Percentiles rank a stretch among this genome's conserved stretches.
phyloP scores from a whole-genome alignment of 2,113 vertebrate genomes.

The Fregata magnificens region DNA sequence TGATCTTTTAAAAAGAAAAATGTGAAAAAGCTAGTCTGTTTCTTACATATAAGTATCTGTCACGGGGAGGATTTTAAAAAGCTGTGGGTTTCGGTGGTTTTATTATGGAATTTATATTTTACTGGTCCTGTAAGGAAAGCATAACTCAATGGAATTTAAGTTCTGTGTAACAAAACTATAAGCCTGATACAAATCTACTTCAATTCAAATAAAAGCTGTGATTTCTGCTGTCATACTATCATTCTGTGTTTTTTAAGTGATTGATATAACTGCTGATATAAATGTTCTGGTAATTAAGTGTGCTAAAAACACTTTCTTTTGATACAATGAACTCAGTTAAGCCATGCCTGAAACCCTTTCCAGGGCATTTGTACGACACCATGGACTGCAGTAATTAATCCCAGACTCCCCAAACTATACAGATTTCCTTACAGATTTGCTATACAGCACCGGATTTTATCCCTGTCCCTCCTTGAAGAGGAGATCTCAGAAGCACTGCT shows the following conservation, averaged over 20 bases:
- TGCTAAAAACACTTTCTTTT: background rate
- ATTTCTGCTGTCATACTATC: background rate
- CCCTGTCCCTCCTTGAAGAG: background rate
- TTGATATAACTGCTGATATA: background rate
- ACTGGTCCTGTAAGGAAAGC: background rate
- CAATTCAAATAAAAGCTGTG: background rate
- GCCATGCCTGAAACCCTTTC: background rate
- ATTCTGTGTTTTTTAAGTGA: background rate
- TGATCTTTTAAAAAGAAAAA: background rate
- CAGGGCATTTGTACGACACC: accelerated
- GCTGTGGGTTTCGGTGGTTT: background rate
- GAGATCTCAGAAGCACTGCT: background rate
- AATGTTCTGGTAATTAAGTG: background rate
- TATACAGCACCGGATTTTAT: background rate
- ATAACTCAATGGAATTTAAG: background rate
- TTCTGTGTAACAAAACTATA: background rate
- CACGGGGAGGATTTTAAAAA: background rate
- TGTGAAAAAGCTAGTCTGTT: background rate
- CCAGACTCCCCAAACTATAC: background rate
- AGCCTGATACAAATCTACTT: background rate
- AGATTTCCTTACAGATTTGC: background rate
- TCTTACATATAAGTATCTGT: background rate
- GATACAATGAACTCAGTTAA: background rate
- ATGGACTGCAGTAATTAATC: background rate
- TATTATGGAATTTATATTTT: background rate